These are phyloP conservation scores for Huso huso DNA, from an alignment of 2,797 vertebrate genomes.

Conservation along the genomic window DNA sequence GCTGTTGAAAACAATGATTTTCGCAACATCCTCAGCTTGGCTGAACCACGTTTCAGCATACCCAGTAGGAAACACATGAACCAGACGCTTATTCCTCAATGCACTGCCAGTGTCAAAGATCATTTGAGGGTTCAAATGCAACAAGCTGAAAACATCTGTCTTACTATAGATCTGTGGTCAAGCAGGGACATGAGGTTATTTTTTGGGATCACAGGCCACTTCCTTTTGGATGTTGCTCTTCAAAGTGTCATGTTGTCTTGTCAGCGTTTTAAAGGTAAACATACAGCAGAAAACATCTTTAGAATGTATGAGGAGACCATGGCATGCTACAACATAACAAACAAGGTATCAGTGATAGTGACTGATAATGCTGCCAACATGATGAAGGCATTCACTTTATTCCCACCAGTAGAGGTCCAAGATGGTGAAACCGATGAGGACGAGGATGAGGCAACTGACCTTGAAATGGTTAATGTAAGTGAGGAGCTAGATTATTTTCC, in stretches of 20 bases:
- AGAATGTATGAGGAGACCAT: neutral
- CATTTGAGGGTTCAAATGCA: neutral
- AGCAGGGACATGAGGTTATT: neutral
- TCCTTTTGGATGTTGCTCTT: neutral
- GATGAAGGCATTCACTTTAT: neutral
- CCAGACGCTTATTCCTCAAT: neutral
- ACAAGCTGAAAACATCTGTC: neutral
- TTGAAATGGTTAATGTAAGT: neutral
- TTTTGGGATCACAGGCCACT: neutral
- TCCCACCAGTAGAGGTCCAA: neutral
- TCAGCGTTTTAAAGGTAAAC: neutral
- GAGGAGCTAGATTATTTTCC: neutral
- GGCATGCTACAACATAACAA: neutral
- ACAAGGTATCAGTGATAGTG: neutral
- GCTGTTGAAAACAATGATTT: neutral
- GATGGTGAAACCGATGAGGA: neutral
- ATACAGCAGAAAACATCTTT: neutral
- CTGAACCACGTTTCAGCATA: neutral
- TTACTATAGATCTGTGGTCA: neutral
- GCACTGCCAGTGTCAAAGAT: neutral
- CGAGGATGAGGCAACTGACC: neutral
- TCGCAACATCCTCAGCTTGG: neutral
- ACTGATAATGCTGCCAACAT: neutral
- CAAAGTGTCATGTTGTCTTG: neutral
- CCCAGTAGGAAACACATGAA: neutral